Percentiles rank a stretch among this genome's conserved stretches.
phyloP scores from a whole-genome alignment of 1,140 invertebrate genomes.

The Ectropis grisescens region DNA sequence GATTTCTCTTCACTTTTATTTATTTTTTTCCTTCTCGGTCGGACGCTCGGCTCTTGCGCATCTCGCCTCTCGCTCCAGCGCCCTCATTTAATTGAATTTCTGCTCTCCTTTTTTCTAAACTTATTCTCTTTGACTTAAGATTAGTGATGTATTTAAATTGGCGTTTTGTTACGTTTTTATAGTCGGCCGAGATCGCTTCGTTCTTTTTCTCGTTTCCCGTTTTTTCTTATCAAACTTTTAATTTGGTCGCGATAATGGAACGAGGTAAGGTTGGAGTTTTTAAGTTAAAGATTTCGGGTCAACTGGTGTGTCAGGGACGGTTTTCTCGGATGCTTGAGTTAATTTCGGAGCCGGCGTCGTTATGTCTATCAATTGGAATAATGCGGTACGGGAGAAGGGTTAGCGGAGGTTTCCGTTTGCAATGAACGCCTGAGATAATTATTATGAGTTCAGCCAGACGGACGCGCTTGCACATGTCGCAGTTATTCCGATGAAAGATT shows the following conservation, averaged over 20 bases:
- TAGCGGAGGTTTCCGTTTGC: slow-evolving; percentile 44
- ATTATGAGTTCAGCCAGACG: slow-evolving; percentile 16
- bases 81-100: slow-evolving; percentile 55
- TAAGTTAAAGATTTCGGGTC: too few species aligned
- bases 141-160: slow-evolving; percentile 64
- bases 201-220: slow-evolving; percentile 18
- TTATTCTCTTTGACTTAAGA: slow-evolving; percentile 64
- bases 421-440: slow-evolving; percentile 37
- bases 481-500: slow-evolving; percentile 47
- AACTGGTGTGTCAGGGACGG: too few species aligned
- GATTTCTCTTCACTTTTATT: slow-evolving; percentile 54
- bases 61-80: slow-evolving; percentile 20
- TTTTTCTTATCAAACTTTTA: slow-evolving; percentile 46
- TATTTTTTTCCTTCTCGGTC: slow-evolving; percentile 37
- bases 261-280: background rate
- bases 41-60: slow-evolving; percentile 15
- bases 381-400: slow-evolving; percentile 20
- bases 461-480: too few species aligned
- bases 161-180: slow-evolving; percentile 54
- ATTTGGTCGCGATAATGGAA: slow-evolving; percentile 44
- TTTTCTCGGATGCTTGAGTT: slow-evolving; percentile 14
- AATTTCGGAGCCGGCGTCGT: slow-evolving; percentile 35
- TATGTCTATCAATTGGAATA: slow-evolving; percentile 38
- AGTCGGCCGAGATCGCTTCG: slow-evolving; percentile 19
- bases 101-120: slow-evolving; percentile 50